Evolutionary conservation across 2,113 vertebrate species (phyloP).

Genomic region (Campylorhamphus procurvoides): DNA sequence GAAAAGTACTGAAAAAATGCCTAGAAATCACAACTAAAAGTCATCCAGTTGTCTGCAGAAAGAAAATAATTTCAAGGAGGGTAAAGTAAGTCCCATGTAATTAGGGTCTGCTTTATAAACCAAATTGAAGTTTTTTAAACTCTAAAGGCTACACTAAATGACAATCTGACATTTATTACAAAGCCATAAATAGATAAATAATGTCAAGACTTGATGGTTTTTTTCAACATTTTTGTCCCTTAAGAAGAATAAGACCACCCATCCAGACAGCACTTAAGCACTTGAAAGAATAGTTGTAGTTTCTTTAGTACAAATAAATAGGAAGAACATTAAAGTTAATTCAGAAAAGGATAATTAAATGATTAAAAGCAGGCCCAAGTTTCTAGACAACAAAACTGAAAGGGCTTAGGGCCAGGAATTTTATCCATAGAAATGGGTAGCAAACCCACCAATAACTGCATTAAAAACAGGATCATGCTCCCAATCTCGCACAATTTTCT

Average conservation of each 20-base stretch:
- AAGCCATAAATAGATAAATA: constrained; percentile 43
- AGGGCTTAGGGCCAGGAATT: not conserved
- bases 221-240: constrained; percentile 34
- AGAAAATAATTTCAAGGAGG: not conserved
- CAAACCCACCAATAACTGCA: not conserved
- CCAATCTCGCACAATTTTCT: not conserved
- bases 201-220: not conserved
- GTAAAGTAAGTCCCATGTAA: not conserved
- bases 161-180: constrained; percentile 5
- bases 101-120: not conserved
- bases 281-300: not conserved
- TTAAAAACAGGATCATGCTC: not conserved
- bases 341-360: not conserved
- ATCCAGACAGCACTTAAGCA: not conserved
- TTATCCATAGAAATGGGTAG: not conserved
- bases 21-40: not conserved
- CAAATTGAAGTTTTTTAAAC: not conserved
- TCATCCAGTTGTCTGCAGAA: not conserved
- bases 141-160: not conserved
- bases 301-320: constrained; percentile 17
- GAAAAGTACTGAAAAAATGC: not conserved
- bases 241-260: constrained; percentile 53
- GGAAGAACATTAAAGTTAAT: constrained; percentile 31
- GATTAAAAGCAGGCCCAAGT: not conserved
- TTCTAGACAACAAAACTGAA: not conserved